Evolutionary conservation across 2,113 vertebrate species (phyloP).

Genomic region (Nymphicus hollandicus): DNA sequence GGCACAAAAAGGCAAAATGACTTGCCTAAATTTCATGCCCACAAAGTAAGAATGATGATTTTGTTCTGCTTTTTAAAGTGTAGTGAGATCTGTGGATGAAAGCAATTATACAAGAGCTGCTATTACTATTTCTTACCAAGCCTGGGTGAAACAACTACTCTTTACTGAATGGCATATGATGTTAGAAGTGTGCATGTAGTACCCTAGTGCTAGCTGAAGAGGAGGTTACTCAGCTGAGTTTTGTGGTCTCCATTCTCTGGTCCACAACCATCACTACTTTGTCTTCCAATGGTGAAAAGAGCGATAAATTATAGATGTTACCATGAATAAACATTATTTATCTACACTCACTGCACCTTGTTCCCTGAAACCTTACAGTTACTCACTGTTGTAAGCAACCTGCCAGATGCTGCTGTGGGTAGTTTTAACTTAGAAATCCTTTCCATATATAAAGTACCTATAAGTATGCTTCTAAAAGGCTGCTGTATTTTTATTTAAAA

Average conservation of each 20-base stretch:
- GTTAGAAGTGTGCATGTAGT: not conserved
- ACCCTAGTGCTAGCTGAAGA: not conserved
- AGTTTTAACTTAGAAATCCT: not conserved
- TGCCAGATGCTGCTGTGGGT: not conserved
- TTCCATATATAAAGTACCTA: not conserved
- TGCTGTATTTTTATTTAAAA: not conserved
- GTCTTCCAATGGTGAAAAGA: not conserved
- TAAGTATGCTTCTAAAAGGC: not conserved
- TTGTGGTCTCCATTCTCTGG: not conserved
- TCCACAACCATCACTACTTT: not conserved
- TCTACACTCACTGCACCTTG: not conserved
- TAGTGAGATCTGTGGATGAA: not conserved
- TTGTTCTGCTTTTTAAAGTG: not conserved
- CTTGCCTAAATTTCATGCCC: not conserved
- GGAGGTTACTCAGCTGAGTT: not conserved
- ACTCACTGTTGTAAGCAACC: not conserved
- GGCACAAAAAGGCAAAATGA: not conserved
- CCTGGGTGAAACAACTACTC: not conserved
- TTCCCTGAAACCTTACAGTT: not conserved
- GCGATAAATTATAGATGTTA: not conserved
- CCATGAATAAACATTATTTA: not conserved
- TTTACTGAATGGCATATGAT: not conserved
- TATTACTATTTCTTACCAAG: not conserved
- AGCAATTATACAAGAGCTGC: not conserved
- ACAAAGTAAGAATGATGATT: not conserved